Base-by-base conservation (phyloP, 2,888 invertebrate species). In the Zele albiditarsus region DNA sequence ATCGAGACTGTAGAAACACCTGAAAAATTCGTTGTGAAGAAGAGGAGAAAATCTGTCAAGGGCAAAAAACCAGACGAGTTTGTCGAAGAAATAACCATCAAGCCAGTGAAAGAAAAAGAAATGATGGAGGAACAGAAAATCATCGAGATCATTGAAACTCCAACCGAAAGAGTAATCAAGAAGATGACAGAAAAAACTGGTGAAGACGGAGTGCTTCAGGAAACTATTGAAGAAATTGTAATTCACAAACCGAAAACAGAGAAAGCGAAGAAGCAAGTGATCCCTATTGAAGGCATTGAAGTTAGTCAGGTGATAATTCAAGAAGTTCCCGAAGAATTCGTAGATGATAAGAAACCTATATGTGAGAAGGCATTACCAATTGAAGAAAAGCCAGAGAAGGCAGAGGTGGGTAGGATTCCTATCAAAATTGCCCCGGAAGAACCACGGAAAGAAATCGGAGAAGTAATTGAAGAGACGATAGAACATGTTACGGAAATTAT, bases 201-300 rank as follows among this genome's bases (percentile, higher is more conserved):
- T 14, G 81, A 81, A 20, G 80, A 81, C 23, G 80, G 79, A 20
- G 73, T 75, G n/a, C 77, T 84, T 1, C 83, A 81, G 33, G 81
- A 82, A 76, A 68, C 69, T 31, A 75, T 79, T 53, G 90, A 89
- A 75, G 84, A 87, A 79, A 87, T 90, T 60, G 85, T 80, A 79
- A 83, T 81, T 87, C 66, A 89, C 86, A 80, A 81, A 71, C 79
- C 79, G 0, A 73, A 80, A 23, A 71, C 71, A 38, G 75, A 76
- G 28, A 79, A 81, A 25, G 83, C 83, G 3, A 77, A 77, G 66
- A 71, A 76, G 60, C 78, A 76, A 5, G 72, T 84, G 58, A n/a
- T 69, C 62, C 75, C 81, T 3, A 77, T 76, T 5, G 80, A 82
- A 63, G 68, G 78, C 62, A 53, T 84, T 8, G 81, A 82, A 74